Conservation (phyloP, 2,888 invertebrate genomes). For the Cancer borealis region DNA sequence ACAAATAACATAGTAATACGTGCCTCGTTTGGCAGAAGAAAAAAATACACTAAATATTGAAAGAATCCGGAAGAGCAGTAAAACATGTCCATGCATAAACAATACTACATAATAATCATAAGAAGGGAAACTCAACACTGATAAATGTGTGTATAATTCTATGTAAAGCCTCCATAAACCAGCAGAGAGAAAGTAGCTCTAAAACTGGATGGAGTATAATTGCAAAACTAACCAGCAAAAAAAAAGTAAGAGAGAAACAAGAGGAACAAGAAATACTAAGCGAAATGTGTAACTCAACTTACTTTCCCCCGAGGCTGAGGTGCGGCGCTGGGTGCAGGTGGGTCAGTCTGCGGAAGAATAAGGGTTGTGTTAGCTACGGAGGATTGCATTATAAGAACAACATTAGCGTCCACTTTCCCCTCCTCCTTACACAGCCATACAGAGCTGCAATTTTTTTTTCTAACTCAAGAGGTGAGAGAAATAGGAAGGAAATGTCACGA, state of each 20-base stretch:
- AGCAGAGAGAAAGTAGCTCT: conserved; percentile 9
- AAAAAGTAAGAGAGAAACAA: neutral
- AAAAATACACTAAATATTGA: neutral
- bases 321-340: neutral
- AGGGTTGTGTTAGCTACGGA: neutral
- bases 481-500: neutral
- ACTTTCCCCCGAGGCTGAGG: neutral
- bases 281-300: neutral
- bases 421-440: neutral
- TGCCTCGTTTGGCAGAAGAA: neutral
- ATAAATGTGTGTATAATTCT: neutral
- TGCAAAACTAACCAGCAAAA: neutral
- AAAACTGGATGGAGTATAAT: conserved; percentile 4
- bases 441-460: neutral
- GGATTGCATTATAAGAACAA: conserved; percentile 18
- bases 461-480: neutral
- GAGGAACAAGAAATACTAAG: neutral
- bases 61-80: neutral
- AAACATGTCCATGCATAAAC: conserved; percentile 28
- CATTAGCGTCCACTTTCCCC: neutral
- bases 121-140: neutral
- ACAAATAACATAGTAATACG: neutral
- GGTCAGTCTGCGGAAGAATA: conserved; percentile 20
- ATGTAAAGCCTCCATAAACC: neutral
- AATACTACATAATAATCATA: neutral